These are phyloP conservation scores for Pontoporia blainvillei DNA, from an alignment of 2,113 vertebrate genomes.

Conservation along the genomic window DNA sequence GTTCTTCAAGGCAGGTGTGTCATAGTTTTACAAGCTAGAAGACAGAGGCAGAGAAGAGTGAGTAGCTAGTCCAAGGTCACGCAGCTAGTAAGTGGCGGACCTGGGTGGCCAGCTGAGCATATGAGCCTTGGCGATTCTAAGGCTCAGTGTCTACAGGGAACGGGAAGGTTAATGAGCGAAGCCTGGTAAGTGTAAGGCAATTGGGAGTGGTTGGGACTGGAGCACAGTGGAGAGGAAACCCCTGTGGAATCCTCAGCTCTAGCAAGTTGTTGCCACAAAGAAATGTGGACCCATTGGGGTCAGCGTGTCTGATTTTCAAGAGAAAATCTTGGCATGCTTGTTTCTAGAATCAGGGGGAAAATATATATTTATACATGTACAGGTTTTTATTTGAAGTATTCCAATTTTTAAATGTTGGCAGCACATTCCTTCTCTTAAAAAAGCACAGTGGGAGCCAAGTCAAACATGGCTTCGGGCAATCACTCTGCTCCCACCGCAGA, in stretches of 20 bases:
- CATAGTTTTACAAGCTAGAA: not conserved
- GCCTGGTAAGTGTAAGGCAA: not conserved
- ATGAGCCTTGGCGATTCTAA: not conserved
- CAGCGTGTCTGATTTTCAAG: not conserved
- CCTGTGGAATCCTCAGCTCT: not conserved
- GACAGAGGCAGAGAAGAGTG: not conserved
- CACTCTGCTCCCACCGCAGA: not conserved
- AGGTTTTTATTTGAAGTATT: slow-evolving; percentile 53
- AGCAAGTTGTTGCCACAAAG: not conserved
- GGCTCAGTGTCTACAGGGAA: not conserved
- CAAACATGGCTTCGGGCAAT: not conserved
- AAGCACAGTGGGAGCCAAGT: not conserved
- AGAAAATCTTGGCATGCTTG: slow-evolving; percentile 29
- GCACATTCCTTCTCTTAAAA: slow-evolving; percentile 23
- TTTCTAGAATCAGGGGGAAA: not conserved
- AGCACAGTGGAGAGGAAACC: too few species aligned
- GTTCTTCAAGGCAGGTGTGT: not conserved
- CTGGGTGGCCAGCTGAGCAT: not conserved
- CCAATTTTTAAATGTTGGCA: slow-evolving; percentile 44
- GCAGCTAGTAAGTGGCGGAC: not conserved
- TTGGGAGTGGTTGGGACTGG: not conserved
- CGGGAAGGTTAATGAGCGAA: not conserved
- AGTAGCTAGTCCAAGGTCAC: not conserved
- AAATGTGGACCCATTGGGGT: not conserved
- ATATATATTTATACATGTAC: not conserved